Percentiles rank a stretch among this genome's conserved stretches.
Evolutionary conservation across 1,140 invertebrate species (phyloP).

Genomic region (Planococcus citri): DNA sequence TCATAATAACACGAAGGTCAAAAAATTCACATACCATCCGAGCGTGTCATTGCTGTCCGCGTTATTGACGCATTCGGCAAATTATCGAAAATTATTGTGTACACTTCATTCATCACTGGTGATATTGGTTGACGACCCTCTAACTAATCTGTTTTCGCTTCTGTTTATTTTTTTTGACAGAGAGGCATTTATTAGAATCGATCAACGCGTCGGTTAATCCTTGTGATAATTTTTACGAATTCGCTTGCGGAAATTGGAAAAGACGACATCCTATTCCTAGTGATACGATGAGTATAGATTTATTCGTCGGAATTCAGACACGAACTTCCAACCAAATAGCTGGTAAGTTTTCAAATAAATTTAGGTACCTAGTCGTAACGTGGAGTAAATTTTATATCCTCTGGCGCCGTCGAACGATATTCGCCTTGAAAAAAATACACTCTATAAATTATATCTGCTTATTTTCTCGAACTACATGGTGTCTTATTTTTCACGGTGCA

Average conservation of each 20-base stretch:
- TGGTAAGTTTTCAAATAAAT: neutral
- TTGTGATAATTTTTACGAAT: conserved; percentile 57
- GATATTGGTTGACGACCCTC: too few species aligned
- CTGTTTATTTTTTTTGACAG: neutral
- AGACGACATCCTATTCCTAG: conserved; percentile 47
- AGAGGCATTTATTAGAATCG: conserved; percentile 34
- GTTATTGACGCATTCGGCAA: too few species aligned
- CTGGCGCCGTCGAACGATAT: too few species aligned
- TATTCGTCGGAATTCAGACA: neutral
- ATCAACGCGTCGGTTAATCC: conserved; percentile 45
- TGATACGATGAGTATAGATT: neutral
- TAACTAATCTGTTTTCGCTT: too few species aligned
- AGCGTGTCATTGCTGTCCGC: neutral
- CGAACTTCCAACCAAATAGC: neutral
- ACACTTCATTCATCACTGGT: too few species aligned
- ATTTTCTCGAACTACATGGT: too few species aligned
- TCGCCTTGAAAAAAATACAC: too few species aligned
- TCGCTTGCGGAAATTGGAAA: conserved; percentile 50
- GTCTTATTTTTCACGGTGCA: too few species aligned
- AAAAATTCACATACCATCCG: neutral
- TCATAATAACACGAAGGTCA: neutral
- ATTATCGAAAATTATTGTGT: too few species aligned
- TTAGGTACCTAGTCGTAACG: too few species aligned
- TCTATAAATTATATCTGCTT: too few species aligned
- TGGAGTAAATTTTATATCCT: too few species aligned